These are phyloP conservation scores for Phasia obesa DNA, from an alignment of 2,888 invertebrate genomes.

Conservation along the genomic window DNA sequence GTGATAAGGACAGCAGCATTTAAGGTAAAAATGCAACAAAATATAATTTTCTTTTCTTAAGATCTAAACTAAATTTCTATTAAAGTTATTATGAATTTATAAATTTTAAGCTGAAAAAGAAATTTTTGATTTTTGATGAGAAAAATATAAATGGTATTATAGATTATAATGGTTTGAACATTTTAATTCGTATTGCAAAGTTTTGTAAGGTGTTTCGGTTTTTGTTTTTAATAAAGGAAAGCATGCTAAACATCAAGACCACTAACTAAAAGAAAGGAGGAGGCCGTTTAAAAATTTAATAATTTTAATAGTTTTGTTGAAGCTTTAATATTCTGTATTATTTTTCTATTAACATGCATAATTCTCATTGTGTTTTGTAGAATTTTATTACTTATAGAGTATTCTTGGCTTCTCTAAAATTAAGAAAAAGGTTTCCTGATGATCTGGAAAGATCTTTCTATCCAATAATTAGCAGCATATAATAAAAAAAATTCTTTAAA, in stretches of 20 bases:
- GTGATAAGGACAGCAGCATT: constrained; percentile 49
- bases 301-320: too few relatives aligned
- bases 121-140: constrained; percentile 40
- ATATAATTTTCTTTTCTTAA: constrained; percentile 28
- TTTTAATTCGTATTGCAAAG: constrained; percentile 55
- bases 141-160: not conserved
- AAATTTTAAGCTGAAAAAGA: constrained; percentile 54
- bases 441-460: too few relatives aligned
- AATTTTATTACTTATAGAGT: too few relatives aligned
- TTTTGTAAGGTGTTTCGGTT: constrained; percentile 41
- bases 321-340: too few relatives aligned
- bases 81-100: constrained; percentile 19
- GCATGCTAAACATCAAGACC: not conserved
- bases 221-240: not conserved
- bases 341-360: too few relatives aligned
- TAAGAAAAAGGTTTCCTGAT: too few relatives aligned
- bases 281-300: too few relatives aligned
- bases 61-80: constrained; percentile 53
- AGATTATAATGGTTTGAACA: constrained; percentile 10
- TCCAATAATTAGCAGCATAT: too few relatives aligned
- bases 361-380: too few relatives aligned
- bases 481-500: too few relatives aligned
- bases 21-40: constrained; percentile 42
- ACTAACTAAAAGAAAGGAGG: too few relatives aligned
- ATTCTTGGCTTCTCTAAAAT: too few relatives aligned